Evolutionary conservation across 2,113 vertebrate genomes (phyloP).

Genomic region (Indicator maculatus): DNA sequence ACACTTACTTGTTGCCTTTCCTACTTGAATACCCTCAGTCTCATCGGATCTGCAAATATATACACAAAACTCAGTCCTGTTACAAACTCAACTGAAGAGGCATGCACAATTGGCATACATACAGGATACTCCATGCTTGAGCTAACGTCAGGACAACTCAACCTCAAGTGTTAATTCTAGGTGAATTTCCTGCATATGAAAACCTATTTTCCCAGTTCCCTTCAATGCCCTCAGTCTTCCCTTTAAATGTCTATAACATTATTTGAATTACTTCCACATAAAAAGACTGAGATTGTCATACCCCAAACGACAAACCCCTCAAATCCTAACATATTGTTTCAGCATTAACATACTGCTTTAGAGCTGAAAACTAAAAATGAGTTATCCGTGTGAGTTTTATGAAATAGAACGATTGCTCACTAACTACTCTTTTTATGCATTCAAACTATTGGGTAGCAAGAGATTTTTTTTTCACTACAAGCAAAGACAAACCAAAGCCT

Average conservation of each 20-base stretch:
- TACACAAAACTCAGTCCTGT: neutral
- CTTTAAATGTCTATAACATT: neutral
- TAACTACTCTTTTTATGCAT: conserved; percentile 56
- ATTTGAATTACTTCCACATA: neutral
- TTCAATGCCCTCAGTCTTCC: neutral
- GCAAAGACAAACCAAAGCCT: neutral
- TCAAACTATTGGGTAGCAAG: conserved; percentile 49
- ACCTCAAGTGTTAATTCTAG: neutral
- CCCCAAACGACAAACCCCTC: neutral
- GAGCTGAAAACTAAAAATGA: conserved; percentile 7
- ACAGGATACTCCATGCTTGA: neutral
- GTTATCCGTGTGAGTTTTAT: conserved; percentile 27
- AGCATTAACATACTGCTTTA: neutral
- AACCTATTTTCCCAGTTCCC: neutral
- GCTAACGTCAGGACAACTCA: neutral
- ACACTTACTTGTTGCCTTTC: neutral
- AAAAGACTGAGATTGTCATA: neutral
- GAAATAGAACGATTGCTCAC: conserved; percentile 57
- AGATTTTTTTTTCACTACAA: neutral
- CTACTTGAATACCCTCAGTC: neutral
- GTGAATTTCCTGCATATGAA: neutral
- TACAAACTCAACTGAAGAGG: neutral
- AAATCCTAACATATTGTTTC: neutral
- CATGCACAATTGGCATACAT: rapidly evolving
- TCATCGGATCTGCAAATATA: neutral